These are phyloP conservation scores for Rhinoderma darwinii DNA, from an alignment of 2,113 vertebrate genomes.

Conservation along the genomic window DNA sequence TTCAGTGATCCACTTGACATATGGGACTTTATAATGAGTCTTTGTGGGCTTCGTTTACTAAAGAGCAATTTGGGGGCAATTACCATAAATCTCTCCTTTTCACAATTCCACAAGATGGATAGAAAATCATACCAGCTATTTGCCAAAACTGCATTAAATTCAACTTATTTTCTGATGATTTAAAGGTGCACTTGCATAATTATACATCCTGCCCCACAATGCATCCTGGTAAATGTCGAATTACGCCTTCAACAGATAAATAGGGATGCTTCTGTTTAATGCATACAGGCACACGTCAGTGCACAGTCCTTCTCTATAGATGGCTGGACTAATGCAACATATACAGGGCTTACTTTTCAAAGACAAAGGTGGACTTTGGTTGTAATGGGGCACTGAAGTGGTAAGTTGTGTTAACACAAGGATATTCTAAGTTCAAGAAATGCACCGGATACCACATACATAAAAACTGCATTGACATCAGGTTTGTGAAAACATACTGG, in stretches of 20 bases:
- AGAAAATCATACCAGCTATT: constrained; percentile 28
- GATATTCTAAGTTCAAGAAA: too few species aligned
- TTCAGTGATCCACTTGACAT: constrained; percentile 32
- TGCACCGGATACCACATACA: too few species aligned
- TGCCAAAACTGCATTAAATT: constrained; percentile 23
- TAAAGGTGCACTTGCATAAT: constrained; percentile 12
- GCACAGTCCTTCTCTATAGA: not conserved
- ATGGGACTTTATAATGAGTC: constrained; percentile 30
- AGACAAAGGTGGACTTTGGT: too few species aligned
- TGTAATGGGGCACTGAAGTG: too few species aligned
- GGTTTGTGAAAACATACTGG: too few species aligned
- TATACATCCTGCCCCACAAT: not conserved
- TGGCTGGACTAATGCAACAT: not conserved
- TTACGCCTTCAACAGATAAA: not conserved
- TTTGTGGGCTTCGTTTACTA: constrained; percentile 34
- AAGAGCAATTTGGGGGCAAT: constrained; percentile 43
- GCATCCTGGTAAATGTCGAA: not conserved
- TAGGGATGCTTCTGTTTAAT: not conserved
- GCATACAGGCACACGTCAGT: not conserved
- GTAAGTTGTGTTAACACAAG: too few species aligned
- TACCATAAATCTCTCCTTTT: constrained; percentile 37
- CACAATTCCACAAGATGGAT: constrained; percentile 23
- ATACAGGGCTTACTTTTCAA: not conserved
- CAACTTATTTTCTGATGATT: constrained; percentile 17
- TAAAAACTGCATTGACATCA: too few species aligned